Base-by-base conservation (phyloP, 2,888 invertebrate genomes). In the Elegia similella region DNA sequence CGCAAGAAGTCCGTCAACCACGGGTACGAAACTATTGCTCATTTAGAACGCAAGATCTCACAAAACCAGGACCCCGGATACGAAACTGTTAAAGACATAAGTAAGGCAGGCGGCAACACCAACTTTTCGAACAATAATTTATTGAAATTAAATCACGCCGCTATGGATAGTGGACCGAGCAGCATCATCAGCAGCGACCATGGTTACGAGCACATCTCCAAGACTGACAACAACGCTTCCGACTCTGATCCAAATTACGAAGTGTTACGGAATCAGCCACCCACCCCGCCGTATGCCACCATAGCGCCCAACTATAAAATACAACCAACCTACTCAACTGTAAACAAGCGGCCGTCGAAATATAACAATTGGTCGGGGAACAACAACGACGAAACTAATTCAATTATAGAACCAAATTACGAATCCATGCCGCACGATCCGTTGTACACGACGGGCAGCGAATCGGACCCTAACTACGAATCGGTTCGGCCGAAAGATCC, bases 181-280 rank as follows among this genome's bases (percentile, higher is more conserved):
- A 93, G 94, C 76, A 88, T 93, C 32, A 85, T 93, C 42, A 93
- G 92, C 74, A 93, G 92, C 62, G 95, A 96, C 82, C 94, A 95
- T 0, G 95, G 95, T 6, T 96, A 96, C 78, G 96, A 96, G 75
- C 94, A 94, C 52, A 92, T 96, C 16, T 82, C 90, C 30, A 88
- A 88, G 66, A 72, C 77, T 47, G 86, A 86, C 62, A 86, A 86
- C 67, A 85, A 86, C 63, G 92, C 92, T 6, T 93, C 93, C 0
- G 94, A 94, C 67, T 93, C 93, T 3, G 96, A 96, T 85, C 95
- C 96, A 0, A 96, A 96, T 77, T 97, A 97, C 77, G 96, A 97
- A 83, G 95, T 95, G 63, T 80, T 96, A 50, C 92, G 94, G 61
- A 93, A 93, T 17, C 93, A 93, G 65, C 92, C 88, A 1, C 82